A percentile compares a stretch with the other conserved stretches of the same genome.
phyloP scores from a whole-genome alignment of 1,140 invertebrate species.

The Sarcophaga peregrina region DNA sequence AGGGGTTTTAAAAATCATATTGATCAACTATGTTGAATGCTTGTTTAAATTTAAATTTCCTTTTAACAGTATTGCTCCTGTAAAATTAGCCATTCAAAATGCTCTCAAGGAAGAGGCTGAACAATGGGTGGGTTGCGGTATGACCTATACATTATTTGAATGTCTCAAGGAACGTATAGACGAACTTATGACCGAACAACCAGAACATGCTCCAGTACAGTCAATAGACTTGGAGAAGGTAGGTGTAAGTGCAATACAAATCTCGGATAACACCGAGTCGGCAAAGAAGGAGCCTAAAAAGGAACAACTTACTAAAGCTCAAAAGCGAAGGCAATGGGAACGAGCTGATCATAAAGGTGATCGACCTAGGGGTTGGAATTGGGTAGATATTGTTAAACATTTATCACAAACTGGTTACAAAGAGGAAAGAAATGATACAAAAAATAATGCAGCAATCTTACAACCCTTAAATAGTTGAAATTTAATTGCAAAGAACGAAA shows the following conservation, averaged over 20 bases:
- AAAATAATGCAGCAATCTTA: conserved; percentile 22
- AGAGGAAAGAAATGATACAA: conserved; percentile 49
- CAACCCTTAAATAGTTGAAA: conserved; percentile 33
- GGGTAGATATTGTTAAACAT: conserved; percentile 95
- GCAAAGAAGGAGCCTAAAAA: conserved; percentile 75
- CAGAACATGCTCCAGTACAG: conserved; percentile 67
- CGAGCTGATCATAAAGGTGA: conserved; percentile 84
- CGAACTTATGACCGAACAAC: conserved; percentile 78
- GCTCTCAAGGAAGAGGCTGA: conserved; percentile 78
- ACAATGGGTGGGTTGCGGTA: conserved; percentile 86
- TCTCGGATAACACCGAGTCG: conserved; percentile 58
- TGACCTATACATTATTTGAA: conserved; percentile 96
- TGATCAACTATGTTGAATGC: neutral
- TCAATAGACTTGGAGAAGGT: conserved; percentile 54
- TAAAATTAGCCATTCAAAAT: conserved; percentile 79
- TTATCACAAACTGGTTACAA: conserved; percentile 78
- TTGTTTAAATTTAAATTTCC: conserved; percentile 35
- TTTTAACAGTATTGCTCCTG: conserved; percentile 71
- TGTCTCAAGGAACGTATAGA: conserved; percentile 85
- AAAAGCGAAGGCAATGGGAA: conserved; percentile 90
- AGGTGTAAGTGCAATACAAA: conserved; percentile 57
- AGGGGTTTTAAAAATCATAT: neutral
- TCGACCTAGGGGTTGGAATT: conserved; percentile 88
- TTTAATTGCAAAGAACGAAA: neutral
- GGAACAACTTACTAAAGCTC: conserved; percentile 89